These are phyloP conservation scores for Poecilia gillii DNA, from an alignment of 2,797 vertebrate genomes.

Conservation along the genomic window DNA sequence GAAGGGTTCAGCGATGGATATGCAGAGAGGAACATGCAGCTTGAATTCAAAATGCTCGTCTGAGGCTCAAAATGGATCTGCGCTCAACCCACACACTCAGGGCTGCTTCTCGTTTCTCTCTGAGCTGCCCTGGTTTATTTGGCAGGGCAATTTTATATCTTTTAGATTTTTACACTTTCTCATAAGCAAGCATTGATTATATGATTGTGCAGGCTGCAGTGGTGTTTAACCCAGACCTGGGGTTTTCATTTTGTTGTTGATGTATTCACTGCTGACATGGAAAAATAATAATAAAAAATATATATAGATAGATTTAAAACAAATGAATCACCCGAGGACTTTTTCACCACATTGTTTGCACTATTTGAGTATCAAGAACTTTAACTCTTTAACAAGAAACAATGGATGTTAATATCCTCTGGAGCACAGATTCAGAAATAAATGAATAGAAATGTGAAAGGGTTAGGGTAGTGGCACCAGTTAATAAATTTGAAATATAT, in stretches of 20 bases:
- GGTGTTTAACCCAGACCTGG: constrained; percentile 64
- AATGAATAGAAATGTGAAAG: background rate
- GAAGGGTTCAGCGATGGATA: constrained; percentile 64
- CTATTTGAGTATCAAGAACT: constrained; percentile 25
- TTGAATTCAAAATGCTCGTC: constrained; percentile 66
- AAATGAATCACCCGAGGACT: constrained; percentile 22
- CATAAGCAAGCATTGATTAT: constrained; percentile 62
- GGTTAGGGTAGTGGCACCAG: background rate
- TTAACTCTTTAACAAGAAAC: constrained; percentile 16
- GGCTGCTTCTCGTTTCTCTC: constrained; percentile 27
- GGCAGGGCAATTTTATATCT: constrained; percentile 18
- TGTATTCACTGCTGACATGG: constrained; percentile 29
- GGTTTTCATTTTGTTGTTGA: constrained; percentile 29
- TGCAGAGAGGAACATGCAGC: constrained; percentile 64
- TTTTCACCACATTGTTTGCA: constrained; percentile 24
- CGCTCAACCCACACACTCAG: constrained; percentile 65
- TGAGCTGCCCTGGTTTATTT: constrained; percentile 13
- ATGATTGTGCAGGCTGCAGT: constrained; percentile 59
- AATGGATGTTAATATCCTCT: constrained; percentile 14
- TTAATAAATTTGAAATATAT: background rate
- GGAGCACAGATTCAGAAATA: constrained; percentile 13
- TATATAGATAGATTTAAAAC: background rate
- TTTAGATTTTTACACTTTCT: constrained; percentile 50
- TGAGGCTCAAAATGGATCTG: constrained; percentile 72
- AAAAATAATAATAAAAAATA: constrained; percentile 15